phyloP scores from a whole-genome alignment of 2,888 invertebrate species.

The Scaptomyza tumidula region DNA sequence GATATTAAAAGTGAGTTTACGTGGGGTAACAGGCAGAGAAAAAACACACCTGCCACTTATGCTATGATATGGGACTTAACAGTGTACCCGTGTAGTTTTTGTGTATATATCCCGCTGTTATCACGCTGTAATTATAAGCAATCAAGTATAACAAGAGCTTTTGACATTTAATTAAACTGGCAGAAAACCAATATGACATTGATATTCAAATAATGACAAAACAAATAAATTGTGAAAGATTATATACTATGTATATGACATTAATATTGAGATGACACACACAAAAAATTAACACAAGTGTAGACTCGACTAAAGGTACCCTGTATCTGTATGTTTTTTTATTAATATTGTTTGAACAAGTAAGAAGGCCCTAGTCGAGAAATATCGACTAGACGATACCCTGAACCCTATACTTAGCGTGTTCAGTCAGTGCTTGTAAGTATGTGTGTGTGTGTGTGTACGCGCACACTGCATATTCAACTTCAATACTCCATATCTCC shows the following conservation, averaged over 20 bases:
- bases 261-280: neutral
- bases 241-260: neutral
- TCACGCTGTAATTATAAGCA: neutral
- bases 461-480: too few relatives aligned
- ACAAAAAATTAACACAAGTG: neutral
- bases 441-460: too few relatives aligned
- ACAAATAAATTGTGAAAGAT: neutral
- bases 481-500: too few relatives aligned
- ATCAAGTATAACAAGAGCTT: neutral
- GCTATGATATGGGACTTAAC: neutral
- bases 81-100: too few relatives aligned
- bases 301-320: neutral
- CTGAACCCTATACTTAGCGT: too few relatives aligned
- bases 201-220: neutral
- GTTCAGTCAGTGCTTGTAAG: too few relatives aligned
- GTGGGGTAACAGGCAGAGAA: neutral
- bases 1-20: neutral
- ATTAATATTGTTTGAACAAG: too few relatives aligned
- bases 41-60: constrained; percentile 2
- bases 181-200: neutral
- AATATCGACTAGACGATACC: too few relatives aligned
- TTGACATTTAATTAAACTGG: neutral
- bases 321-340: too few relatives aligned
- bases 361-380: too few relatives aligned
- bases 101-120: neutral